phyloP scores from a whole-genome alignment of 1,140 invertebrate species.

The Samia ricini region DNA sequence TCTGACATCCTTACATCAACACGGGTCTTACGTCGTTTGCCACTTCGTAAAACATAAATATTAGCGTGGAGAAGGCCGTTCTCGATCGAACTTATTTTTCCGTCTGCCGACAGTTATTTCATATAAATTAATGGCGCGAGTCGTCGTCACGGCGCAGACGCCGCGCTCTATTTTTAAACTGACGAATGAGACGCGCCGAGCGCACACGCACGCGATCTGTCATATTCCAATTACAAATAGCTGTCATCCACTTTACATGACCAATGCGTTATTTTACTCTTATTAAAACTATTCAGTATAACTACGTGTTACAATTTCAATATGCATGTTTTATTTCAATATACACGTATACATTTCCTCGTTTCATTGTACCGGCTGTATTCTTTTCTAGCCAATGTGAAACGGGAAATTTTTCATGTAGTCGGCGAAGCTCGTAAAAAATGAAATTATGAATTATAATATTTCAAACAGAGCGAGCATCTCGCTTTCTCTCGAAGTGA shows the following conservation, averaged over 20 bases:
- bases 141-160: constrained; percentile 76
- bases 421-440: constrained; percentile 43
- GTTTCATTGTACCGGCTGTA: constrained; percentile 3
- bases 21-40: constrained; percentile 42
- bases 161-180: constrained; percentile 73
- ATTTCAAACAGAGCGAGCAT: constrained; percentile 43
- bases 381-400: constrained; percentile 24
- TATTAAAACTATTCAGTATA: constrained; percentile 22
- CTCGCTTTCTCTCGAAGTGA: constrained; percentile 51
- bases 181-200: constrained; percentile 74
- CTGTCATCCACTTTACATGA: constrained; percentile 65
- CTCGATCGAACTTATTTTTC: constrained; percentile 73
- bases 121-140: constrained; percentile 77
- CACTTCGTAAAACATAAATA: constrained; percentile 75
- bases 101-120: constrained; percentile 76
- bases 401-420: constrained; percentile 41
- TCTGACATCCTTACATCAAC: constrained; percentile 62
- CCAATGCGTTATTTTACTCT: constrained; percentile 53
- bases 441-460: constrained; percentile 77
- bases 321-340: constrained; percentile 20
- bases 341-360: constrained; percentile 17
- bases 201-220: constrained; percentile 70
- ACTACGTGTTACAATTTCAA: constrained; percentile 22
- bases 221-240: constrained; percentile 77
- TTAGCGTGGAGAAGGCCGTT: constrained; percentile 72